Base-by-base conservation (phyloP, 1,140 invertebrate species). In the Temnothorax curvispinosus region DNA sequence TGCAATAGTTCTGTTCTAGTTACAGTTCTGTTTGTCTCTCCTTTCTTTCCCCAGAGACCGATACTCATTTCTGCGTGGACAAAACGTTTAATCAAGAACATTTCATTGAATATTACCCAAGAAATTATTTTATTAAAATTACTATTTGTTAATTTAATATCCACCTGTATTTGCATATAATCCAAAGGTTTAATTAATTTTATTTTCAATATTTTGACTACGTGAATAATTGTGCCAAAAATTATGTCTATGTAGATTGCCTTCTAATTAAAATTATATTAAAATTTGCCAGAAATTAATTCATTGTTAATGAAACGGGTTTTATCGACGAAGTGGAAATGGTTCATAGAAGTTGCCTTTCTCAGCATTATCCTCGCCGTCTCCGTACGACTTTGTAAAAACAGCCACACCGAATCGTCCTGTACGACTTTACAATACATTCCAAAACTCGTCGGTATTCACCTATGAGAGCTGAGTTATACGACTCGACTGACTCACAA, bases 1-100 rank as follows among this genome's bases (percentile, higher is more conserved):
- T 41, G 21, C 56, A 62, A 75, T 74, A 62, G 41, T 80, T 71
- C 47, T 86, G 62, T 62, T 60, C 65, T 64, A 60, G 72, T 71
- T 82, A 8, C 44, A 47, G n/a, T 56, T 81, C 64, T 32, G 2
- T 69, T 69, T 54, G 9, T 50, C 69, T 35, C 41, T 7, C 38
- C 18, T 75, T 56, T 62, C 67, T 47, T 15, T 32, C 52, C 18
- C 3, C 5, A 3, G 27, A 50, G 44, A 60, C 75, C 69, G 38
- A 84, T 84, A 84, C 58, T 21, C 78, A 58, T 47, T 74, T 44
- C 54, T 35, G 52, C 13, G 11, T 62, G 54, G 18, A 21, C 2
- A 47, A 44, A 21, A 6, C 32, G 13, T 47, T 47, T 38, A 32
- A 27, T 52, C 38, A 72, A 58, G 21, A 81, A 56, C 15, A 38